These are phyloP conservation scores for Biston betularia DNA, from an alignment of 2,888 invertebrate genomes.

Conservation along the genomic window DNA sequence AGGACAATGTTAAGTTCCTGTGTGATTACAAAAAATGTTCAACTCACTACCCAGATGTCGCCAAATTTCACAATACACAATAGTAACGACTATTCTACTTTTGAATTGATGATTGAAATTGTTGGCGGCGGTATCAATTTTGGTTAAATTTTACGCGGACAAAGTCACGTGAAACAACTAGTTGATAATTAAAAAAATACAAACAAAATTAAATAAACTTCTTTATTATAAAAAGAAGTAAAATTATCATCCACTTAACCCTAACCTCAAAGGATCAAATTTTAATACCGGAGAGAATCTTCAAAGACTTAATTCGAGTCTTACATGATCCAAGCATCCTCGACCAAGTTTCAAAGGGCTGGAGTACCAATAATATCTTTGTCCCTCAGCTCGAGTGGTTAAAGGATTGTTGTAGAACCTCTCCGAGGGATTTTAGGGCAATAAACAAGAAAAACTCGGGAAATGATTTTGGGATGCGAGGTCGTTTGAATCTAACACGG, in stretches of 20 bases:
- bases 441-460: conserved; percentile 32
- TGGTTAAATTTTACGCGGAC: too few species aligned
- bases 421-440: conserved; percentile 17
- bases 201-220: neutral
- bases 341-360: conserved; percentile 34
- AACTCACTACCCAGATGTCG: too few species aligned
- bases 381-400: conserved; percentile 30
- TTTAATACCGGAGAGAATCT: conserved; percentile 22
- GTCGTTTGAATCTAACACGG: neutral
- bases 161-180: too few species aligned
- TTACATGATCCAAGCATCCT: conserved; percentile 24
- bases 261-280: conserved; percentile 27
- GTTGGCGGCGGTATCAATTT: too few species aligned
- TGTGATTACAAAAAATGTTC: too few species aligned
- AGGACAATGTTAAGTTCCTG: too few species aligned
- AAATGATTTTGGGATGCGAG: conserved; percentile 15
- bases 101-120: too few species aligned
- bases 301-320: conserved; percentile 30
- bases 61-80: too few species aligned
- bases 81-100: too few species aligned
- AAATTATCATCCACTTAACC: neutral
- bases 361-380: conserved; percentile 41
- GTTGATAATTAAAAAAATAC: too few species aligned
- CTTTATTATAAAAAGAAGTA: conserved; percentile 2
- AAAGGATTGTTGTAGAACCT: conserved; percentile 22